These are phyloP conservation scores for Drosophila lacicola DNA, from an alignment of 2,888 invertebrate species.

Conservation along the genomic window DNA sequence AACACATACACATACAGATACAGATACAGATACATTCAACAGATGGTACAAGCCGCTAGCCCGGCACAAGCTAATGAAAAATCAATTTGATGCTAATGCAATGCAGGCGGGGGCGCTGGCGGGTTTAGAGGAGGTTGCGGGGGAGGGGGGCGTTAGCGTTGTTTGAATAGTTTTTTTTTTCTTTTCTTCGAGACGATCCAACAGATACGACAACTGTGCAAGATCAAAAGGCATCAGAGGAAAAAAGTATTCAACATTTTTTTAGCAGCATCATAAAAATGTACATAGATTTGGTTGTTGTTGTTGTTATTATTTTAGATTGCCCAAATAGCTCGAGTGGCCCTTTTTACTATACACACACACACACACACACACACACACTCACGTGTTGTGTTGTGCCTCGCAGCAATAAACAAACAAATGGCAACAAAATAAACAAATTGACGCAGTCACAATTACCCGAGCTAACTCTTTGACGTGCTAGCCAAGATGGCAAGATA, in stretches of 20 bases:
- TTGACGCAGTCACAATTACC: conserved; percentile 41
- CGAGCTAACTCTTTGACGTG: conserved; percentile 51
- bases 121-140: not conserved
- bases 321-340: conserved; percentile 52
- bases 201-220: conserved; percentile 63
- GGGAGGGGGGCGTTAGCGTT: conserved; percentile 31
- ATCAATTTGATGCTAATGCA: conserved; percentile 68
- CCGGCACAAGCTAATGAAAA: conserved; percentile 70
- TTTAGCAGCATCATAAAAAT: conserved; percentile 71
- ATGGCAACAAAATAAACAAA: conserved; percentile 68
- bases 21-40: conserved; percentile 28
- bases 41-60: conserved; percentile 48
- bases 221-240: conserved; percentile 46
- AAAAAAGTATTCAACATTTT: conserved; percentile 47
- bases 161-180: conserved; percentile 18
- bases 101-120: conserved; percentile 12
- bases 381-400: conserved; percentile 32
- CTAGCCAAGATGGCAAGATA: conserved; percentile 32
- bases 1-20: not conserved
- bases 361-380: conserved; percentile 16
- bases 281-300: conserved; percentile 42
- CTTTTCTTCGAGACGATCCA: conserved; percentile 32
- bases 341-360: conserved; percentile 44
- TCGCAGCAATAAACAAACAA: conserved; percentile 60
- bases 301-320: conserved; percentile 58